Base-by-base conservation (phyloP, 2,797 vertebrate genomes). In the Hafferia zeledoni region DNA sequence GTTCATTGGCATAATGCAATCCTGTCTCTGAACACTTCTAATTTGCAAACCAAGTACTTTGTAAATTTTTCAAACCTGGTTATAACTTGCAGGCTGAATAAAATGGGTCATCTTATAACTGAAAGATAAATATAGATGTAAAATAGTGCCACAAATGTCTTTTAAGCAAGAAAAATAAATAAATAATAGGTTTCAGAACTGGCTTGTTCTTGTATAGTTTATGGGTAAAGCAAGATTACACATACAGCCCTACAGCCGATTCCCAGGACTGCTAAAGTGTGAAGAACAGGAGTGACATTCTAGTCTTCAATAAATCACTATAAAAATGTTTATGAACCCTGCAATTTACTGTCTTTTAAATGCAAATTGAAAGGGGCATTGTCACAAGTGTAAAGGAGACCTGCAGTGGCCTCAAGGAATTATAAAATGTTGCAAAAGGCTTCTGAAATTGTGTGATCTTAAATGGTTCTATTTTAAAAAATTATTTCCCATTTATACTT, bases 241-340 rank as follows among this genome's bases (percentile, higher is more conserved):
- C 41, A 81, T 55, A 91, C 69, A 97, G 97, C 95, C 96, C 96
- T 88, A 94, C 96, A 90, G 97, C 95, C 59, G 97, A 96, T 96
- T 97, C 97, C 96, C 97, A 97, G 96, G 97, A 96, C 97, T 97
- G 98, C 97, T 97, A 98, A 98, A 97, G 97, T 98, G 97, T 98
- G 98, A 98, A 98, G 97, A 98, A 81, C 97, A 97, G 96, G 91
- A 90, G 95, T 98, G 97, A 98, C 98, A 97, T 97, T 97, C 96
- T 90, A 25, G 90, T 96, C 97, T 97, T 97, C 97, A 96, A 98
- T 98, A 98, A 98, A 98, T 98, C 98, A 98, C 97, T 96, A 96
- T 97, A 97, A 98, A 97, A 98, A 98, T 98, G 98, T 98, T 98
- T 98, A 98, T 98, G 98, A 98, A 98, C 96, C 98, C 97, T 97